These are phyloP conservation scores for Diacarnus erythraeanus DNA, from an alignment of 37 sponge, comb jelly and placozoan species.

Conservation along the genomic window DNA sequence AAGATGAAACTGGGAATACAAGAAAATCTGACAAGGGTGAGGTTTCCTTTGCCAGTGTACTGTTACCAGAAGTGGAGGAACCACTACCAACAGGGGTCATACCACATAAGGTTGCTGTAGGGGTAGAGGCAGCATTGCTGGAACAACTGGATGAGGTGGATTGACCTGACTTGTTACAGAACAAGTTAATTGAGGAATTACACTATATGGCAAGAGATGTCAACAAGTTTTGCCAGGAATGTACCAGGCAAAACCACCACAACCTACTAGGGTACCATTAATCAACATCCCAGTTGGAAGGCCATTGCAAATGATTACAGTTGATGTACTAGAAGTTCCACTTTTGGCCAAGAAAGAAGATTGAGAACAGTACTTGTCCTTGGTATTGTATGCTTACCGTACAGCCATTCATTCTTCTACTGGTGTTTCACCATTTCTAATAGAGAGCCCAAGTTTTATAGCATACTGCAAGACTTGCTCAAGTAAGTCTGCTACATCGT, in stretches of 20 bases:
- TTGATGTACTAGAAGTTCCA: slow-evolving; percentile 47
- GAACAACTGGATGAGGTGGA: too few relatives aligned
- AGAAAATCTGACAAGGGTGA: too few relatives aligned
- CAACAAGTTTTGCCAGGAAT: slow-evolving; percentile 21
- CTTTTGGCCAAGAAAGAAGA: slow-evolving; percentile 38
- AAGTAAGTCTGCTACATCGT: too few relatives aligned
- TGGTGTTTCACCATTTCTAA: slow-evolving; percentile 62
- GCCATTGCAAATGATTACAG: slow-evolving; percentile 55
- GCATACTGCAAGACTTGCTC: too few relatives aligned
- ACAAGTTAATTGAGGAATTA: too few relatives aligned
- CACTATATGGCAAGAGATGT: slow-evolving; percentile 51
- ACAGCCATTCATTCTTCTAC: slow-evolving; percentile 50
- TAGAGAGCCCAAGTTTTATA: slow-evolving; percentile 17
- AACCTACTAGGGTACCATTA: slow-evolving; percentile 16
- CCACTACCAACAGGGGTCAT: too few relatives aligned
- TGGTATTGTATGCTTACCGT: slow-evolving; percentile 58
- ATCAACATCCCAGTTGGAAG: slow-evolving; percentile 27
- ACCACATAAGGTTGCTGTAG: too few relatives aligned
- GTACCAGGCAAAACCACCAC: slow-evolving; percentile 22
- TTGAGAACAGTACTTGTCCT: slow-evolving; percentile 59
- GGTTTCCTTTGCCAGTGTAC: too few relatives aligned
- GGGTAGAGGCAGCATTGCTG: too few relatives aligned
- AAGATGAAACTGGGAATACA: too few relatives aligned
- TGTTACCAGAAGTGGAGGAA: too few relatives aligned
- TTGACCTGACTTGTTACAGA: too few relatives aligned